These are phyloP conservation scores for Cherax quadricarinatus DNA, from an alignment of 1,140 invertebrate species.

Conservation along the genomic window DNA sequence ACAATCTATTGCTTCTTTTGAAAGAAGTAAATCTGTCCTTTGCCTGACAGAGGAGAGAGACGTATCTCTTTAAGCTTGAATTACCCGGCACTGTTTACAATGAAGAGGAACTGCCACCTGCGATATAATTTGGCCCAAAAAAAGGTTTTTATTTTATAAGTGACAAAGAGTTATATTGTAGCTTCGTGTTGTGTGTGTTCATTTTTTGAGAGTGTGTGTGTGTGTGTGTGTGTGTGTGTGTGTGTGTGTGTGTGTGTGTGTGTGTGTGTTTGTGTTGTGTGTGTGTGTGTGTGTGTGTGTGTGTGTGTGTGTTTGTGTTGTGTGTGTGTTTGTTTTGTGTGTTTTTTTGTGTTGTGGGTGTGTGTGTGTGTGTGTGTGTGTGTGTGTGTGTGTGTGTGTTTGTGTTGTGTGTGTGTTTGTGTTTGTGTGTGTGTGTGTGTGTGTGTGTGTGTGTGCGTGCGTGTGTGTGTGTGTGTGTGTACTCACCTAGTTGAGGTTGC, in stretches of 20 bases:
- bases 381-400: background rate
- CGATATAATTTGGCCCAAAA: too few species aligned
- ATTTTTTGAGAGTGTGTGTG: background rate
- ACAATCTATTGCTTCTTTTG: too few species aligned
- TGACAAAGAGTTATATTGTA: too few species aligned
- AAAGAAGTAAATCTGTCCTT: too few species aligned
- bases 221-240: background rate
- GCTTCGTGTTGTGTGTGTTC: too few species aligned
- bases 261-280: background rate
- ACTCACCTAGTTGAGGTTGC: background rate
- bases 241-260: background rate
- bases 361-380: background rate
- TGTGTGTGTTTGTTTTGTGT: background rate
- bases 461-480: slow-evolving; percentile 3
- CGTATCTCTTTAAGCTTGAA: too few species aligned
- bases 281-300: background rate
- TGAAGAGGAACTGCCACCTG: too few species aligned
- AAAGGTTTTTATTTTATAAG: too few species aligned
- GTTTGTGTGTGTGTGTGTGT: background rate
- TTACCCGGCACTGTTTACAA: too few species aligned
- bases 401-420: background rate
- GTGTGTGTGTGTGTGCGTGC: background rate
- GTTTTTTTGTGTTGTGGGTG: too few species aligned
- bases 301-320: background rate
- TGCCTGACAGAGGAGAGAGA: too few species aligned